Base-by-base conservation (phyloP, 2,888 invertebrate genomes). In the Hypomecis atomaria region DNA sequence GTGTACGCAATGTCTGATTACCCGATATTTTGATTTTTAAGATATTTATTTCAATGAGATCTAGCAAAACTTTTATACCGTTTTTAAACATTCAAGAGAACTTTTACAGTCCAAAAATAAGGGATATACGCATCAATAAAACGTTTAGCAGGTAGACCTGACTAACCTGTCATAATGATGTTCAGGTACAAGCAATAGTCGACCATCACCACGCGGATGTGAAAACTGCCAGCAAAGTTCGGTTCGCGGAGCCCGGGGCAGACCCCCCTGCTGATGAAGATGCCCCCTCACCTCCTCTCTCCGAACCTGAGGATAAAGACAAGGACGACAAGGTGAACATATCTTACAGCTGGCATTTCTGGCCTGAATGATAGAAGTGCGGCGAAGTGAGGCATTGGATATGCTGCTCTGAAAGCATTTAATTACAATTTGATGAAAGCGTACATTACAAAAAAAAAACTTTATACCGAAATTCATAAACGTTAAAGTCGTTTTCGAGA, bases 131-230 rank as follows among this genome's bases (percentile, higher is more conserved):
- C 23, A 23, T 23, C 23, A 44, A 38, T 45, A 23, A 37, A 34
- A 37, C 11, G 6, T 40, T 53, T 34, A 48, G 34, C 13, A 13
- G 7, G 1, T 0, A 44, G n/a, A 6, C 23, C 9, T 9, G 0
- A 48, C 58, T 45, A 45, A 45, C 45, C 10, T 6, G 7, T 11
- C 33, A 10, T 23, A 2, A 9, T 40, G 40, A 40, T 33, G 55
- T 62, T 68, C 92, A 98, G 98, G 98, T 98, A 57, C 98, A 98
- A 94, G 96, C 97, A 57, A 98, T 98, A 78, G 96, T 98, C 70
- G 98, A 98, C 88, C 96, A 97, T 82, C 97, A 97, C 85, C 97
- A 97, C 83, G 96, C 96, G 71, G 95, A 96, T 79, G 94, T 95
- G 71, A 97, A 97, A 89, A 94, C 95, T 34, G 95, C 96, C 65